Conservation (phyloP, 1,140 invertebrate species). For the Aradophagus sp. region DNA sequence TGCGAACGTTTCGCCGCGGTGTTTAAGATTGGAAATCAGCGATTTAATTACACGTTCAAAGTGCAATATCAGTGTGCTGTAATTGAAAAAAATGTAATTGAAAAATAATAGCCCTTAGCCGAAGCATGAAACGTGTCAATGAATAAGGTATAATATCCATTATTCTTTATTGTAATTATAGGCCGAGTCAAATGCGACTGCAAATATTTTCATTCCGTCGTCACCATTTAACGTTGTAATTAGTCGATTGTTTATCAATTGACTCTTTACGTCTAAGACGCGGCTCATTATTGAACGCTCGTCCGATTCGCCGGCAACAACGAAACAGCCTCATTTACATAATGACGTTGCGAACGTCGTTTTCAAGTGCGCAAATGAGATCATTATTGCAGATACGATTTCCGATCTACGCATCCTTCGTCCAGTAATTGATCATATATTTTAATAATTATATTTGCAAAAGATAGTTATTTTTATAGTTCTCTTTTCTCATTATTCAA, state of each 20-base stretch:
- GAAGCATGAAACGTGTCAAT: background rate
- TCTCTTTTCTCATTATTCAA: too few relatives aligned
- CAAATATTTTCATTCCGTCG: conserved; percentile 17
- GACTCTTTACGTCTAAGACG: conserved; percentile 11
- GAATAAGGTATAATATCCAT: conserved; percentile 20
- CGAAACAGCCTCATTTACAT: conserved; percentile 37
- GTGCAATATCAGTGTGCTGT: too few relatives aligned
- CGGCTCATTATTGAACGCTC: conserved; percentile 25
- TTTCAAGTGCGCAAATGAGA: conserved; percentile 27
- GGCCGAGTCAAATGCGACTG: background rate
- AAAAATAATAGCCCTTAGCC: conserved; percentile 7
- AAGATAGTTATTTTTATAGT: too few relatives aligned
- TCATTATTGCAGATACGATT: conserved; percentile 23
- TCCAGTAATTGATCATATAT: conserved; percentile 11
- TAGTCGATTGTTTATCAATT: conserved; percentile 15
- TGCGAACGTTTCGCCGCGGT: too few relatives aligned
- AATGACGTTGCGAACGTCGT: conserved; percentile 30
- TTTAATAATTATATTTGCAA: too few relatives aligned
- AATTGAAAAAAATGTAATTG: conserved; percentile 3
- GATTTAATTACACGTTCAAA: too few relatives aligned
- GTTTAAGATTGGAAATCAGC: too few relatives aligned
- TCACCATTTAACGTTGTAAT: conserved; percentile 15
- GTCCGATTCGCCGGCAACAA: conserved; percentile 18
- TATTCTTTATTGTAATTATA: conserved; percentile 35
- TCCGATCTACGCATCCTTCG: conserved; percentile 9